Evolutionary conservation across 2,888 invertebrate genomes (phyloP).

Genomic region (Frankliniella fusca): DNA sequence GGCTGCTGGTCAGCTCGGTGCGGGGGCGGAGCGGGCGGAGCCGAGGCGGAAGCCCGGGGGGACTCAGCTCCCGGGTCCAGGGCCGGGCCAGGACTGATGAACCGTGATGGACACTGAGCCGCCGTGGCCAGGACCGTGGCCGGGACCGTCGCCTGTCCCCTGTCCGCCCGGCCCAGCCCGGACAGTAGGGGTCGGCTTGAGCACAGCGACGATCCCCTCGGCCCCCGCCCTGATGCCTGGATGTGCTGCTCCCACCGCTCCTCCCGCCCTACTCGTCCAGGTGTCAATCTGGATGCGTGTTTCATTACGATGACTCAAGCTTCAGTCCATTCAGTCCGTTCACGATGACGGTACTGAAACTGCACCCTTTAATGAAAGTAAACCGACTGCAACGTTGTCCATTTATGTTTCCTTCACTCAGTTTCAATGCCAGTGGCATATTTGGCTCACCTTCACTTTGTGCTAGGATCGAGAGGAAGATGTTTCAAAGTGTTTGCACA

Average conservation of each 20-base stretch:
- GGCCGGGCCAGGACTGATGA: constrained; percentile 31
- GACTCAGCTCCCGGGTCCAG: constrained; percentile 16
- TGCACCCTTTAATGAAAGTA: too few species aligned
- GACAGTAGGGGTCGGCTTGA: too few species aligned
- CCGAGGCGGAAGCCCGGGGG: neutral
- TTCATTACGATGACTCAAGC: too few species aligned
- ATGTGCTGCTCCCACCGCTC: neutral
- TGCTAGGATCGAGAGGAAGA: too few species aligned
- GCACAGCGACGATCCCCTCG: neutral
- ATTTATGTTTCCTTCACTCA: too few species aligned
- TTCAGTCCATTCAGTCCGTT: too few species aligned
- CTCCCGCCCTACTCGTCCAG: neutral
- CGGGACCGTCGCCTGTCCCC: neutral
- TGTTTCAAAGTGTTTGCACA: too few species aligned
- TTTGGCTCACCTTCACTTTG: too few species aligned
- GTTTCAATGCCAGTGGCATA: too few species aligned
- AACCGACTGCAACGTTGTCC: too few species aligned
- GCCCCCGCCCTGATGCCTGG: neutral
- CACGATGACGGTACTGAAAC: too few species aligned
- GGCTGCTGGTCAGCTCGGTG: neutral
- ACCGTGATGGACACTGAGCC: constrained; percentile 8
- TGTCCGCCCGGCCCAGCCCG: neutral
- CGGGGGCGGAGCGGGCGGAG: neutral
- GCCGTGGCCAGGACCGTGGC: neutral
- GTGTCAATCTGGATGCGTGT: too few species aligned